These are phyloP conservation scores for Euleptes europaea DNA, from an alignment of 2,113 vertebrate genomes.

Conservation along the genomic window DNA sequence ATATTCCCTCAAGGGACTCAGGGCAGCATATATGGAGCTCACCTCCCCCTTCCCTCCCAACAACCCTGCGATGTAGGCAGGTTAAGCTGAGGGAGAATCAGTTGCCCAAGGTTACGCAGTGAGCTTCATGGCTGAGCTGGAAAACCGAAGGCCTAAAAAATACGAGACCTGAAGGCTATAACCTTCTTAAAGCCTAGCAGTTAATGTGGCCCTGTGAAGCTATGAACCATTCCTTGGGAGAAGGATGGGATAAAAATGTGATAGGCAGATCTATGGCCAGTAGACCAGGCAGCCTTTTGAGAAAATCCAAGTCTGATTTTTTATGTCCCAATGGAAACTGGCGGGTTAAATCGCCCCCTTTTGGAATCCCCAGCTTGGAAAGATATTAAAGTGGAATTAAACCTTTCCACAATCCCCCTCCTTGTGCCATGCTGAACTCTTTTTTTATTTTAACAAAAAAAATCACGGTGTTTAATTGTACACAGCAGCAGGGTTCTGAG, in stretches of 20 bases:
- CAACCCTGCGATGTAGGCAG: not conserved
- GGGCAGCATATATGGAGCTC: not conserved
- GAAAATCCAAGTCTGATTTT: not conserved
- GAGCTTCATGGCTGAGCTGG: not conserved
- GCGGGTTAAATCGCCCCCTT: constrained; percentile 88
- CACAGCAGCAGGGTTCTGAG: constrained; percentile 89
- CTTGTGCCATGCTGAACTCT: constrained; percentile 77
- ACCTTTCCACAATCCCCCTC: constrained; percentile 73
- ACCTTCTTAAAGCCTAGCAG: not conserved
- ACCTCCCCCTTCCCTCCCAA: not conserved
- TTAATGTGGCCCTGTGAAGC: too few species aligned
- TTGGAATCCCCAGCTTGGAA: constrained; percentile 91
- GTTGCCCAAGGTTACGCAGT: not conserved
- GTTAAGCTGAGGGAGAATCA: too few species aligned
- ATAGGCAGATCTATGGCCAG: too few species aligned
- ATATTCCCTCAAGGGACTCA: not conserved
- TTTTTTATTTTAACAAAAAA: constrained; percentile 52
- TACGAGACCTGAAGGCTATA: not conserved
- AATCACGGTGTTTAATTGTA: constrained; percentile 87
- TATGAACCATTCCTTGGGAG: too few species aligned
- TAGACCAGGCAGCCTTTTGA: not conserved
- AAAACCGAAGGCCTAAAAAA: not conserved
- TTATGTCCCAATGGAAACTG: constrained; percentile 60
- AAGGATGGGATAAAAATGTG: too few species aligned
- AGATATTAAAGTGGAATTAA: constrained; percentile 96